These are phyloP conservation scores for Diploptera punctata DNA, from an alignment of 2,888 invertebrate genomes.

Conservation along the genomic window DNA sequence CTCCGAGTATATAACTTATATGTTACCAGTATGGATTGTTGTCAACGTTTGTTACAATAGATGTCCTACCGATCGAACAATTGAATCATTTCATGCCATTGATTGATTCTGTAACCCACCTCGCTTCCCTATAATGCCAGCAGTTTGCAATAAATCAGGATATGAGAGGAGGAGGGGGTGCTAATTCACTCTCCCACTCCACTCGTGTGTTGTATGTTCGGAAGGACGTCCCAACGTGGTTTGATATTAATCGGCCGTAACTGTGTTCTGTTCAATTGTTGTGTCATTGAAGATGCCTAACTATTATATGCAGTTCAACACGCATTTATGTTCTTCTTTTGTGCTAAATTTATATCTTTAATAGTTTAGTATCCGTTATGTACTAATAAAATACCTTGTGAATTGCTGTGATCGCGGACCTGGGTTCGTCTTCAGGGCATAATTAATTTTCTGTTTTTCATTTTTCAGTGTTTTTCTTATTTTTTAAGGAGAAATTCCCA, in stretches of 20 bases:
- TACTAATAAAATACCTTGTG: no score
- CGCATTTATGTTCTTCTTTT: no score
- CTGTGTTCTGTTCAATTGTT: neutral
- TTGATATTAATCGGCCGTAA: neutral
- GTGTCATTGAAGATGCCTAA: no score
- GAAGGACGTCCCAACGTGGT: slow-evolving; percentile 17
- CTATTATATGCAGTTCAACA: no score
- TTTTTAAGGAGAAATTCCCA: no score
- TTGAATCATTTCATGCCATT: slow-evolving; percentile 41
- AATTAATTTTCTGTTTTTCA: no score
- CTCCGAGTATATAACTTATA: neutral
- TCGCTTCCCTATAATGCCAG: neutral
- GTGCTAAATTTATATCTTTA: no score
- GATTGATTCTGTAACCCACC: slow-evolving; percentile 36
- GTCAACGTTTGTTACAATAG: slow-evolving; percentile 35
- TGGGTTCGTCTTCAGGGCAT: no score
- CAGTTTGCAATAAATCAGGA: slow-evolving; percentile 37
- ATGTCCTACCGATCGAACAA: slow-evolving; percentile 38
- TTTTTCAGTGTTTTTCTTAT: no score
- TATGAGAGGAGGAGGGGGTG: neutral
- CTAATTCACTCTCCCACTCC: neutral
- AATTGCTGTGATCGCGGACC: no score
- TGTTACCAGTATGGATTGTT: slow-evolving; percentile 20
- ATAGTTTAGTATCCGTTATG: no score
- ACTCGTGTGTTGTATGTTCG: no score